Evolutionary conservation across 2,797 vertebrate genomes (phyloP), one percentile per base, ranked within the genome.

Genomic region (Rhincodon typus): DNA sequence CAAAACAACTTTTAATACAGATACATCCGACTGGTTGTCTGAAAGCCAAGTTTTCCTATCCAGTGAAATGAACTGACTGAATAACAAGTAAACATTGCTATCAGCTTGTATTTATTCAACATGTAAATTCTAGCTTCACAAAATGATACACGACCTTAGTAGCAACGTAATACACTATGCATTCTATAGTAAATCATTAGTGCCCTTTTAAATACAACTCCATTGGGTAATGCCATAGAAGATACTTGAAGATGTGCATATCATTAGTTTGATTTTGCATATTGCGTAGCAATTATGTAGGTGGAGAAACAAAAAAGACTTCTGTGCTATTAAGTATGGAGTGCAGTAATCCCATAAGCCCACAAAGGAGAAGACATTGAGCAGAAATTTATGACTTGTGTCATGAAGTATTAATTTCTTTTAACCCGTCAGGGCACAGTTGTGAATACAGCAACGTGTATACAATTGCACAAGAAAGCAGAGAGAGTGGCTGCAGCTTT

Each of bases 391-490:
- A n/a, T 93, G 62, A 42, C 90, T 69, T 84, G 4, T 15, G 27
- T 93, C n/a, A 10, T 67, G 62, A 91, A 67, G n/a, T 12, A 21
- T 4, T 93, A 93, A 93, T 66, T 2, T 93, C 38, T 23, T 70
- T 90, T 38, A 2, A n/a, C 77, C 72, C 95, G 3, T 96, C 70
- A 99, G 99, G 99, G 99, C 88, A 97, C 99, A 0, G 98, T 99
- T 96, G 98, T 98, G 0, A 99, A 98, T 96, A 98, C 98, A 17
- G 98, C 98, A 0, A 98, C 99, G 0, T 99, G 99, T 96, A 96
- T 99, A 93, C 99, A 99, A 97, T 97, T 99, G 96, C 99, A 99
- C 97, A 99, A 98, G 97, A 98, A 98, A 70, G 99, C 99, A 0
- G 99, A 99, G 97, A 98, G 99, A 0, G 98, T 99, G 74, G 99